phyloP scores from a whole-genome alignment of 1,140 invertebrate species.

The Gryon sp. region DNA sequence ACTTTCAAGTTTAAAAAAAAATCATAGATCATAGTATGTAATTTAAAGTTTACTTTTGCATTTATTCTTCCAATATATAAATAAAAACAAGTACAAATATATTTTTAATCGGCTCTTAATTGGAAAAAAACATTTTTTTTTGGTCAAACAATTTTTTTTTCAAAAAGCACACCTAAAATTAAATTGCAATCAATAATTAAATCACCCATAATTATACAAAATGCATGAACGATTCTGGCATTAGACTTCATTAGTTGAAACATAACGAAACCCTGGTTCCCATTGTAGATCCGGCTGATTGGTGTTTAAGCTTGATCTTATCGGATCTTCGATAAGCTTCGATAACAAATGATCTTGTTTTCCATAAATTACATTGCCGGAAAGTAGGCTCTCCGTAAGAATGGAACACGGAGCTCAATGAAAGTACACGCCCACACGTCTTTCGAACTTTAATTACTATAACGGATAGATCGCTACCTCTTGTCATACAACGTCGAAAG shows the following conservation, averaged over 20 bases:
- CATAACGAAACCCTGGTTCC: constrained; percentile 15
- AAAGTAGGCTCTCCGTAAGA: constrained; percentile 50
- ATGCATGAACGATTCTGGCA: background rate
- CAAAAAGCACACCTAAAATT: too few relatives aligned
- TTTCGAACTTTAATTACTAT: constrained; percentile 59
- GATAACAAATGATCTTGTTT: constrained; percentile 56
- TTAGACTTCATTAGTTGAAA: constrained; percentile 45
- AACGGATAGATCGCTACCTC: constrained; percentile 51
- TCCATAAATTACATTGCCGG: constrained; percentile 51
- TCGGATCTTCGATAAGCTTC: constrained; percentile 30
- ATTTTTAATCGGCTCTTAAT: too few relatives aligned
- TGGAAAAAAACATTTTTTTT: too few relatives aligned
- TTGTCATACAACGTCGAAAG: constrained; percentile 10
- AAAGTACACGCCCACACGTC: constrained; percentile 61
- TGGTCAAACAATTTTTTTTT: too few relatives aligned
- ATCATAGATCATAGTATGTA: too few relatives aligned
- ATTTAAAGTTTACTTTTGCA: too few relatives aligned
- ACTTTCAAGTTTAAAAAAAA: too few relatives aligned
- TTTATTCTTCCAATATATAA: too few relatives aligned
- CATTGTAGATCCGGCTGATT: constrained; percentile 29
- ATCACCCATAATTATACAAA: too few relatives aligned
- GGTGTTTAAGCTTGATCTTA: constrained; percentile 42
- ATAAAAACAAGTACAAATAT: too few relatives aligned
- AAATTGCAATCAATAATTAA: too few relatives aligned
- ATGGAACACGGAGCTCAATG: constrained; percentile 39